These are phyloP conservation scores for Lepidochrysops patricia DNA, from an alignment of 2,888 invertebrate species.

Conservation along the genomic window DNA sequence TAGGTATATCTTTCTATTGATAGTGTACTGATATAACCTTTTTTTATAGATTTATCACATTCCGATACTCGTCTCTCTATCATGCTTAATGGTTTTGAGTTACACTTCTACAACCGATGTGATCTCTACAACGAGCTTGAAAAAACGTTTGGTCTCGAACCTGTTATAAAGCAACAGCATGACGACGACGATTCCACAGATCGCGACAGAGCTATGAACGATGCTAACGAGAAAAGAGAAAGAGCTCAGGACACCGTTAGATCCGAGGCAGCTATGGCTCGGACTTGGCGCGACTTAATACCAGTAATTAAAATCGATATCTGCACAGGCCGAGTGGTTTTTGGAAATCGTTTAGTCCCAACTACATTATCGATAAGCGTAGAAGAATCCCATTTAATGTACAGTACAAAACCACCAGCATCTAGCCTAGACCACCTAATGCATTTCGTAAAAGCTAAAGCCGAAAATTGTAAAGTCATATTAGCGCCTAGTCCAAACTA, in stretches of 20 bases:
- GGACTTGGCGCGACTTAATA: conserved; percentile 95
- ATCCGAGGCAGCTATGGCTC: conserved; percentile 88
- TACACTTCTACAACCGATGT: conserved; percentile 96
- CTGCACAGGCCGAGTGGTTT: conserved; percentile 91
- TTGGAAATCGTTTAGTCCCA: conserved; percentile 95
- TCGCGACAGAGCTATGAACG: conserved; percentile 76
- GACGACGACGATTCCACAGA: conserved; percentile 71
- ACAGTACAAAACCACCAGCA: conserved; percentile 95
- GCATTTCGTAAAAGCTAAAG: conserved; percentile 95
- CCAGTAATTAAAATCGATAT: conserved; percentile 97
- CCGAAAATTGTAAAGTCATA: conserved; percentile 96
- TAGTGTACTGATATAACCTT: conserved; percentile 15
- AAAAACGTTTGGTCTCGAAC: conserved; percentile 88
- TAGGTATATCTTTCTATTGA: no score
- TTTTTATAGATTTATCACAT: conserved; percentile 89
- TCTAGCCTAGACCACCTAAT: conserved; percentile 94
- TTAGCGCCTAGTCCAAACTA: conserved; percentile 97
- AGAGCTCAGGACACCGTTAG: conserved; percentile 69
- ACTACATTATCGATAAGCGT: conserved; percentile 93
- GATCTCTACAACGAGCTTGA: conserved; percentile 90
- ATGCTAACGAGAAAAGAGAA: conserved; percentile 75
- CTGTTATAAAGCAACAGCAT: conserved; percentile 82
- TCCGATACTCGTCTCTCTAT: conserved; percentile 93
- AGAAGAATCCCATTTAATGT: conserved; percentile 95
- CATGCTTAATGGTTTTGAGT: conserved; percentile 93